Base-by-base conservation (phyloP, 2,888 invertebrate species). In the Rutpela maculata region DNA sequence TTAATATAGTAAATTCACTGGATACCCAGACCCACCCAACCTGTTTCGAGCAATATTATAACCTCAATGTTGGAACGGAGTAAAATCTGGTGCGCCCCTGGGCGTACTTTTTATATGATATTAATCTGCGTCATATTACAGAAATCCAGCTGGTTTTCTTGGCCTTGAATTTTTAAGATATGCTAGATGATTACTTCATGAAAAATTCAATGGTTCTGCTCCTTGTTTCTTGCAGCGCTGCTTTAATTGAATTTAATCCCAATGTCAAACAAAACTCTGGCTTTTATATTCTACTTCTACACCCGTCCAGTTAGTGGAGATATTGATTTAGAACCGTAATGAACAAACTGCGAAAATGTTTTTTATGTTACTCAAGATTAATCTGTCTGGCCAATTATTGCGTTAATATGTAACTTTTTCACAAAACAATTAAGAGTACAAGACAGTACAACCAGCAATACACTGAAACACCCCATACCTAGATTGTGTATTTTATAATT, bases 181-280 rank as follows among this genome's bases (percentile, higher is more conserved):
- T 59, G 69, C 57, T 31, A 38, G 69, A 69, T 69, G 69, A 69
- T 69, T 69, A 69, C 69, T 17, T 69, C 69, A 69, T 69, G 69
- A 69, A 69, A 69, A 57, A 69, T 69, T 69, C 69, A 69, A 57
- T 56, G 69, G 19, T 17, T 56, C 69, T 56, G 59, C n/a, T 6
- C 9, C 12, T 31, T 35, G 9, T 18, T 50, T 22, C 19, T 19
- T 19, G 67, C 18, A 50, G 7, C 55, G 12, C 55, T 31, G 68
- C 55, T 18, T n/a, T 69, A 69, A 69, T 69, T 69, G 57, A 69
- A 69, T 69, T 69, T 69, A 59, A 69, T 69, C 69, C 69, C 35
- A 18, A 69, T 50, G 69, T 69, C 69, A 59, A 69, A 69, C 38
- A 59, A 69, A 31, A 35, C 7, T 66, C 31, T 68, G 68, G 68